Base-by-base conservation (phyloP, 2,113 vertebrate genomes). In the Paraplagusia blochii region DNA sequence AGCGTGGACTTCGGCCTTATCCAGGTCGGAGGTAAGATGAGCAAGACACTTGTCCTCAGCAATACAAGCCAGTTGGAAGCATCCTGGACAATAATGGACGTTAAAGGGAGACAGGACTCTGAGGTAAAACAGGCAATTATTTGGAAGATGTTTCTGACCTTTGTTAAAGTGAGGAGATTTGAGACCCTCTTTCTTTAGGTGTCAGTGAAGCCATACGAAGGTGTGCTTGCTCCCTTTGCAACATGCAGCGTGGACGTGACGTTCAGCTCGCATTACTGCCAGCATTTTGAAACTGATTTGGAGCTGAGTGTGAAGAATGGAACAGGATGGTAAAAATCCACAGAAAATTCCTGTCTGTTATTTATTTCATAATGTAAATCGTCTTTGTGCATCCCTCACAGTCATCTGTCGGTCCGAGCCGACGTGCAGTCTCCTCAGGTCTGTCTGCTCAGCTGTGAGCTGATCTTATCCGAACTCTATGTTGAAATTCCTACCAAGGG, bases 241-340 rank as follows among this genome's bases (percentile, higher is more conserved):
- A 74, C 63, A 0, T 90, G 91, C 85, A 72, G 5, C 1, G 90
- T 96, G 55, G 76, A 80, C 0, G 12, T 98, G 47, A 19, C 87
- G 42, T 92, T 98, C 63, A 85, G 58, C 17, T 88, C 95, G 0
- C 1, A 2, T 8, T 58, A 8, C 47, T 93, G 89, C 72, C 94
- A 88, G 70, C 83, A 44, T 7, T 88, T 96, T 58, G 86, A 93
- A 50, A 91, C 93, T 0, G 82, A 94, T 10, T 79, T 99, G 53
- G 84, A 93, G 76, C 77, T 99, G 49, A 71, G 77, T 1, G 95
- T 98, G 53, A 89, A 91, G 58, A 87, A 93, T 0, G 95, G 96
- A 34, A 66, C 75, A 44, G 88, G 88, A 76, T 94, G 94, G 97
- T 98, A 69, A 86, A 80, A n/a, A 66, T 17, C 36, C 39, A 61